phyloP scores from a whole-genome alignment of 2,888 invertebrate genomes.

The Gryllus longicercus region DNA sequence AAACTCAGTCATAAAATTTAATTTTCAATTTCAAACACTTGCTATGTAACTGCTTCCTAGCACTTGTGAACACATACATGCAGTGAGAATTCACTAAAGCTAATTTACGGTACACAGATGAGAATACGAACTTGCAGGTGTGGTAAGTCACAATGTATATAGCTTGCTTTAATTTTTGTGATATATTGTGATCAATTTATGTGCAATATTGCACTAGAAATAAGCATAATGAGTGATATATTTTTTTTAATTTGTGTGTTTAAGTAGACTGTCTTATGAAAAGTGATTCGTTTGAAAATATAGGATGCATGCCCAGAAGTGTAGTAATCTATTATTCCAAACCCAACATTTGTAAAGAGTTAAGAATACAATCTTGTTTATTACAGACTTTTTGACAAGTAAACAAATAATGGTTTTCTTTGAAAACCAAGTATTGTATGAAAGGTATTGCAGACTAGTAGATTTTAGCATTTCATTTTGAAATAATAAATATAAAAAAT shows the following conservation, averaged over 20 bases:
- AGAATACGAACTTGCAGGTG: neutral
- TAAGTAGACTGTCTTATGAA: neutral
- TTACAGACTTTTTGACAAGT: conserved; percentile 9
- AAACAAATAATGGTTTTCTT: neutral
- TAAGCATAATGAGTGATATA: conserved; percentile 11
- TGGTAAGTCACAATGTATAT: neutral
- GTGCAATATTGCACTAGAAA: conserved; percentile 17
- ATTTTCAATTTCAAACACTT: no score
- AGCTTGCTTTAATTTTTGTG: conserved; percentile 8
- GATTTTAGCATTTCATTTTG: no score
- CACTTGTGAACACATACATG: no score
- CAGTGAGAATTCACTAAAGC: neutral
- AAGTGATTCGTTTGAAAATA: neutral
- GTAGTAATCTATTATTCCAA: neutral
- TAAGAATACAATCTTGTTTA: neutral
- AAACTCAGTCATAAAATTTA: no score
- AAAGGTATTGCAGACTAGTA: no score
- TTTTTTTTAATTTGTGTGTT: conserved; percentile 11
- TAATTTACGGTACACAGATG: neutral
- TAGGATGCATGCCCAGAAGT: neutral
- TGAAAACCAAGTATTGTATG: no score
- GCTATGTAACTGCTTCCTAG: no score
- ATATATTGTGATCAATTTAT: neutral
- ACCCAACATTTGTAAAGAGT: neutral
- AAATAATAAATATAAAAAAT: no score